phyloP scores from a whole-genome alignment of 1,140 invertebrate genomes.

The Oscheius sp. region DNA sequence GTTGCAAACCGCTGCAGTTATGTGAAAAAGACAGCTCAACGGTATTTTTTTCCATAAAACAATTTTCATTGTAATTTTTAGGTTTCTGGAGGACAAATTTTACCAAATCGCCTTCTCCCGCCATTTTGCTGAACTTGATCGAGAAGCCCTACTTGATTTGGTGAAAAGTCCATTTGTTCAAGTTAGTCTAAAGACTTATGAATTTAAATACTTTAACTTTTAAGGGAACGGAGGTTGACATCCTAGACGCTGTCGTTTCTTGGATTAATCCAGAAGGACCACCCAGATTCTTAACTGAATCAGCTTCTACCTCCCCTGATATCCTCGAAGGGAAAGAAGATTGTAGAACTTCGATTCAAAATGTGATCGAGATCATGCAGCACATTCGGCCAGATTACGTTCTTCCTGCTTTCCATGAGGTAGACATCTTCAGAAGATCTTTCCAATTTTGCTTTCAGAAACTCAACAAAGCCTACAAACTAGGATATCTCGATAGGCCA shows the following conservation, averaged over 20 bases:
- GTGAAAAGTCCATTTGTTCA: slow-evolving; percentile 34
- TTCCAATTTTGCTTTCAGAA: slow-evolving; percentile 14
- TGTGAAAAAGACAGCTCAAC: slow-evolving; percentile 17
- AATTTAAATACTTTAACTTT: background rate
- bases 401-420: slow-evolving; percentile 41
- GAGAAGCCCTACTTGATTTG: slow-evolving; percentile 14
- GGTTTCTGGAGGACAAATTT: slow-evolving; percentile 32
- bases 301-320: background rate
- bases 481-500: slow-evolving; percentile 31
- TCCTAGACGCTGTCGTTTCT: slow-evolving; percentile 28
- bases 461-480: slow-evolving; percentile 34
- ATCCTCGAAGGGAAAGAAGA: background rate
- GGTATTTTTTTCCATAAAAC: background rate
- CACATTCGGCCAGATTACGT: slow-evolving; percentile 37
- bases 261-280: slow-evolving; percentile 35
- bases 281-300: background rate
- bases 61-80: background rate
- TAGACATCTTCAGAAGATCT: slow-evolving; percentile 4
- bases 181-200: slow-evolving; percentile 4
- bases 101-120: slow-evolving; percentile 13
- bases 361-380: slow-evolving; percentile 18
- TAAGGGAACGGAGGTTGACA: slow-evolving; percentile 36
- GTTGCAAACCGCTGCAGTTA: slow-evolving; percentile 19
- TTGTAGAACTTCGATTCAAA: background rate
- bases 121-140: slow-evolving; percentile 19